phyloP scores from a whole-genome alignment of 2,797 vertebrate species.

The Lycodopsis pacificus region DNA sequence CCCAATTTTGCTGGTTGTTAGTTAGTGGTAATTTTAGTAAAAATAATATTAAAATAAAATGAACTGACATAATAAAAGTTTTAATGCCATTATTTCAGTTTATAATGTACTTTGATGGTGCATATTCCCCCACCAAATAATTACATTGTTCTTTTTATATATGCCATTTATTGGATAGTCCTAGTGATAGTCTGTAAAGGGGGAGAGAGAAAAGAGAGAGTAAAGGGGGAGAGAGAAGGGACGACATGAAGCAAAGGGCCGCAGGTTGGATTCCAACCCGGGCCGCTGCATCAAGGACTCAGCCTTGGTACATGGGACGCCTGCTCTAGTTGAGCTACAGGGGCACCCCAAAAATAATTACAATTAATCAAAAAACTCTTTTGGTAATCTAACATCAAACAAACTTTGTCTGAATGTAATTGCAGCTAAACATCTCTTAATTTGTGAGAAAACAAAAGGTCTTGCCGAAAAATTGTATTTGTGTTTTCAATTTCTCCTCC shows the following conservation, averaged over 20 bases:
- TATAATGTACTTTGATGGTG: background rate
- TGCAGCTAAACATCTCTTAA: slow-evolving; percentile 9
- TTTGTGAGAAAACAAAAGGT: slow-evolving; percentile 17
- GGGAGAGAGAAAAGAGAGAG: no score
- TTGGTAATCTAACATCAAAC: slow-evolving; percentile 8
- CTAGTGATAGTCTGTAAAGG: no score
- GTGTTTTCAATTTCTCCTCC: background rate
- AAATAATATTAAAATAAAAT: background rate
- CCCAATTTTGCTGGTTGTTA: background rate
- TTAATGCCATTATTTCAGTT: slow-evolving; percentile 5
- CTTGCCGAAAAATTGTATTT: background rate
- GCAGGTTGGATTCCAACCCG: no score
- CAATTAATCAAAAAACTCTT: no score
- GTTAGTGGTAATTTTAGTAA: slow-evolving; percentile 3
- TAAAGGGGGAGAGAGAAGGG: no score
- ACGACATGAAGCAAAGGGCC: no score
- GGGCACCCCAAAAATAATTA: no score
- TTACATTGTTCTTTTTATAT: no score
- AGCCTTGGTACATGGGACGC: no score
- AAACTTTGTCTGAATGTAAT: slow-evolving; percentile 1
- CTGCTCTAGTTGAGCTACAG: no score
- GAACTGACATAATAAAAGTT: background rate
- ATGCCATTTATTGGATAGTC: no score
- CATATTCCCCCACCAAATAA: background rate
- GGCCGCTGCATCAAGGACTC: no score